Conservation (phyloP, 2,888 invertebrate genomes). For the Diplolepis rosae region DNA sequence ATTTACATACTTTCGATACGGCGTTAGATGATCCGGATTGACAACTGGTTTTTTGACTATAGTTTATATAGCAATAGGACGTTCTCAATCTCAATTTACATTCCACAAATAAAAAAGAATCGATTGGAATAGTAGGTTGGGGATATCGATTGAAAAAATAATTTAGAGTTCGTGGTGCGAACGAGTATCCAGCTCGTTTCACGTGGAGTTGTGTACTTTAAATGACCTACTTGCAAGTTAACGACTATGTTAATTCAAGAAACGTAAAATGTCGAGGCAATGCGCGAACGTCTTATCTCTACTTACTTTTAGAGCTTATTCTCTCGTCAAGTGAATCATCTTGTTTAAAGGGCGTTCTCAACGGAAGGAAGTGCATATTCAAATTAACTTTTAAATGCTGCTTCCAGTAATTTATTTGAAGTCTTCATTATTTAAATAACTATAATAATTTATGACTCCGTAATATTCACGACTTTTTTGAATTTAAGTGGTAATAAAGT, state of each 20-base stretch:
- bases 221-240: slow-evolving; percentile 36
- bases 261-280: slow-evolving; percentile 53
- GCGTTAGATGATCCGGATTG: not conserved
- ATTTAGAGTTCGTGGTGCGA: not conserved
- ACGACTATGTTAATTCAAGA: slow-evolving; percentile 63
- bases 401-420: not conserved
- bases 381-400: not conserved
- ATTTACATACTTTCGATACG: not conserved
- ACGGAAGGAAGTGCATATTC: slow-evolving; percentile 1
- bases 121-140: not conserved
- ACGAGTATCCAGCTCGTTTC: not conserved
- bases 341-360: not conserved
- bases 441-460: not conserved
- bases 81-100: not conserved
- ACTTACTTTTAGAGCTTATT: slow-evolving; percentile 5
- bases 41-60: not conserved
- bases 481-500: not conserved
- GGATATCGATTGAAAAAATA: not conserved
- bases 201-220: slow-evolving; percentile 4
- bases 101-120: slow-evolving; percentile 7
- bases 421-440: not conserved
- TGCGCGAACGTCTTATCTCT: slow-evolving; percentile 50
- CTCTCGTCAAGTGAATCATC: slow-evolving; percentile 17
- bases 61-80: not conserved
- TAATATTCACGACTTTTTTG: too few species aligned